Conservation (phyloP, 2,113 vertebrate species). For the Gadus macrocephalus region DNA sequence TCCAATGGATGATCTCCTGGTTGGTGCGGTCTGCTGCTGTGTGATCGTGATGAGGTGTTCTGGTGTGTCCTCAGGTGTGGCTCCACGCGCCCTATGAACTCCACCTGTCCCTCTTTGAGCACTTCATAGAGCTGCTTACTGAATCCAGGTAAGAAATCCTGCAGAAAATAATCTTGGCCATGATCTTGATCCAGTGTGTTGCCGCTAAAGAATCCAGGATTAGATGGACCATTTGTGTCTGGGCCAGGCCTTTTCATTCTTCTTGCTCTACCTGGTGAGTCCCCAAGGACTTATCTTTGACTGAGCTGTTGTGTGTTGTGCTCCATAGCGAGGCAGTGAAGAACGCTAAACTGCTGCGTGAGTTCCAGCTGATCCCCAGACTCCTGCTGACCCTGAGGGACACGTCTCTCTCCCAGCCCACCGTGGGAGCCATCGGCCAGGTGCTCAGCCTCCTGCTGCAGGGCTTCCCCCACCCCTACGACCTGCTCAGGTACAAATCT, state of each 20-base stretch:
- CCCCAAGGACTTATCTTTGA: too few species aligned
- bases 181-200: too few species aligned
- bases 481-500: constrained; percentile 84
- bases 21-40: too few species aligned
- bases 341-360: constrained; percentile 91
- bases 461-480: constrained; percentile 89
- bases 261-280: neutral
- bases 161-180: neutral
- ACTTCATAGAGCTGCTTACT: constrained; percentile 96
- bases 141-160: constrained; percentile 84
- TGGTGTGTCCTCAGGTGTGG: constrained; percentile 82
- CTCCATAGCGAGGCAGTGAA: constrained; percentile 87
- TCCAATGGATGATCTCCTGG: too few species aligned
- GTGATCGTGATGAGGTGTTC: neutral
- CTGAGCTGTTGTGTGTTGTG: too few species aligned
- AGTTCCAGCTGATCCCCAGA: constrained; percentile 93
- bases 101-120: constrained; percentile 95
- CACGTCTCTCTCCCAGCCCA: constrained; percentile 88
- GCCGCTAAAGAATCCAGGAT: too few species aligned
- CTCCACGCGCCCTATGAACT: constrained; percentile 97
- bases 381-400: constrained; percentile 91
- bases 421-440: constrained; percentile 88
- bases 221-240: neutral
- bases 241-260: neutral
- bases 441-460: constrained; percentile 94